phyloP scores from a whole-genome alignment of 2,113 vertebrate species.

The Cettia cetti region DNA sequence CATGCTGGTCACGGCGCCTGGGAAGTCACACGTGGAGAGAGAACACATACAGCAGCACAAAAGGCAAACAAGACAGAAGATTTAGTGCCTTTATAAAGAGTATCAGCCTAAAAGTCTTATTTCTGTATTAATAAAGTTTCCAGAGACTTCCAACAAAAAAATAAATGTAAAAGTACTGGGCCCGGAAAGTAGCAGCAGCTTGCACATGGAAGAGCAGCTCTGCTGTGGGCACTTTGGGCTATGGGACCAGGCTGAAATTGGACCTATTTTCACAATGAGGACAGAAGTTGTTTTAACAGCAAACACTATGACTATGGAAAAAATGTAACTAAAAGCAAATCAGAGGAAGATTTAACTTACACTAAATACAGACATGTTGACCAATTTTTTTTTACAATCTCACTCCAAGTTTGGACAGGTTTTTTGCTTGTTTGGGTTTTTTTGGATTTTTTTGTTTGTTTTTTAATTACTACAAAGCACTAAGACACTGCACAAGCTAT shows the following conservation, averaged over 20 bases:
- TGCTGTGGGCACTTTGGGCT: background rate
- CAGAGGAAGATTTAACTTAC: background rate
- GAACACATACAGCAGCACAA: background rate
- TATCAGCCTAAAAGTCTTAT: background rate
- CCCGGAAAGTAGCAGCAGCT: background rate
- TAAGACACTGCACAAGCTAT: background rate
- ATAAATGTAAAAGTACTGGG: background rate
- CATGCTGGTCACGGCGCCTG: accelerated
- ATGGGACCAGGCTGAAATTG: background rate
- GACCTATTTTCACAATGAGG: background rate
- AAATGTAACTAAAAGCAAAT: background rate
- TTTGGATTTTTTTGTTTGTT: too few relatives aligned
- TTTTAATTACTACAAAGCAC: background rate
- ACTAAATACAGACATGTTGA: background rate
- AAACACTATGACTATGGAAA: background rate
- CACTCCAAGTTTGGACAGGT: background rate
- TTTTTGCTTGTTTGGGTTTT: background rate
- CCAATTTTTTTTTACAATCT: background rate
- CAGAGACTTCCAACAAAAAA: background rate
- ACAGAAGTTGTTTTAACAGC: background rate
- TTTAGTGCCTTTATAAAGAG: background rate
- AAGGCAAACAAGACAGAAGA: background rate
- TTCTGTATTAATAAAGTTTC: background rate
- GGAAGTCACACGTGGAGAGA: background rate
- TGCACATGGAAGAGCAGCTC: background rate